Evolutionary conservation across 2,888 invertebrate genomes (phyloP), one percentile per base, ranked within the genome.

Genomic region (Anthophora plumipes): DNA sequence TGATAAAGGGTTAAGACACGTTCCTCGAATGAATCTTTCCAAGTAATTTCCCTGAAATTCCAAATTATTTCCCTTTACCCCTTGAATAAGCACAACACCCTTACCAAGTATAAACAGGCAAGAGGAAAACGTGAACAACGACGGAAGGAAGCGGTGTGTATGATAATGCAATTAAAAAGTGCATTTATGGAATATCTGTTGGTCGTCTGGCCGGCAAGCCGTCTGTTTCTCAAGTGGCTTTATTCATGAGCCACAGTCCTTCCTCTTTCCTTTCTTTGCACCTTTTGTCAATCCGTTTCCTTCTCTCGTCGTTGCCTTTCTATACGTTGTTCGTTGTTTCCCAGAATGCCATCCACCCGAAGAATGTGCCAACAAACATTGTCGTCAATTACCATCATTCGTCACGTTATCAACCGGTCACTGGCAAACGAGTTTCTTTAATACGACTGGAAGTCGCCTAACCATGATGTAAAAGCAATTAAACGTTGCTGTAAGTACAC

Each of bases 341-440:
- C 57, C 46, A 55, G 55, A 73, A 71, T 68, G 25, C 39, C 60
- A 41, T 12, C 41, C 43, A 55, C n/a, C 50, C 20, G 12, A 55
- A 48, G 63, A 71, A 76, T 83, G 80, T 46, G 25, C 48, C 50
- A 66, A 63, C 72, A 48, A n/a, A 78, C 60, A 64, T 60, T 52
- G 59, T 22, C 61, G 59, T 70, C 75, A 73, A 85, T 85, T 83
- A 66, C 69, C 60, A 60, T 73, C 76, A 63, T 69, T 85, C 72
- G 70, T 77, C 80, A 25, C 25, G 50, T 69, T 67, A 68, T 83
- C 77, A 64, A 67, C 31, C 48, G 39, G n/a, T 37, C 60, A 39
- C 39, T 63, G 72, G 72, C 70, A 78, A 84, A 85, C 72, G 82
- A 75, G 73, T 60, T 48, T 46, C 48, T 72, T 41, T 55, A 70